Percentiles rank a stretch among this genome's conserved stretches.
phyloP scores from a whole-genome alignment of 2,797 vertebrate genomes.

The Macropodus opercularis region DNA sequence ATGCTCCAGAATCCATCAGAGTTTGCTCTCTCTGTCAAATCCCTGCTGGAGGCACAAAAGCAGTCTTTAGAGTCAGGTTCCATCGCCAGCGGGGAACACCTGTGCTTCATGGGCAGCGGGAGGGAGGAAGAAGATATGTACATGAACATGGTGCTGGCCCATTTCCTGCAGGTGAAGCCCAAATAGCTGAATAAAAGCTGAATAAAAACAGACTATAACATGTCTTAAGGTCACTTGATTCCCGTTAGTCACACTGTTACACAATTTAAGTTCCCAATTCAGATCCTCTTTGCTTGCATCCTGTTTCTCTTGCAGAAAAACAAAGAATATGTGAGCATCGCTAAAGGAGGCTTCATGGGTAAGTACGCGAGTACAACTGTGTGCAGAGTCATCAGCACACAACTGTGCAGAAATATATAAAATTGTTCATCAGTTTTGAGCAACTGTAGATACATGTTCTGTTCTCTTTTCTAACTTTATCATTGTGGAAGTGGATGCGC shows the following conservation, averaged over 20 bases:
- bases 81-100: conserved; percentile 94
- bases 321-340: conserved; percentile 98
- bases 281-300: neutral
- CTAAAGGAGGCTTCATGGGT: conserved; percentile 99
- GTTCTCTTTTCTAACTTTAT: too few relatives aligned
- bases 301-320: conserved; percentile 89
- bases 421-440: neutral
- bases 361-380: conserved; percentile 44
- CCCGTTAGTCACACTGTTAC: neutral
- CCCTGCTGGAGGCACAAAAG: conserved; percentile 97
- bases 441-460: too few relatives aligned
- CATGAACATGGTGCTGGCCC: conserved; percentile 99
- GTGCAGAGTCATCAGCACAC: neutral
- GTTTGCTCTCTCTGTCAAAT: conserved; percentile 96
- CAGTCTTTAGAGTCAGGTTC: conserved; percentile 97
- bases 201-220: neutral
- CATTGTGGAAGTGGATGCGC: too few relatives aligned
- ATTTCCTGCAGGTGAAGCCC: conserved; percentile 93
- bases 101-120: conserved; percentile 99
- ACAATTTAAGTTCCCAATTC: neutral
- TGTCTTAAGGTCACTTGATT: neutral
- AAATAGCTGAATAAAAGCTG: neutral
- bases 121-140: conserved; percentile 99
- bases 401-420: neutral
- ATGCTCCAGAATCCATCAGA: conserved; percentile 99